Percentiles rank a stretch among this genome's conserved stretches.
These are phyloP conservation scores for Tenthredo livida DNA, from an alignment of 2,888 invertebrate genomes.

Conservation along the genomic window DNA sequence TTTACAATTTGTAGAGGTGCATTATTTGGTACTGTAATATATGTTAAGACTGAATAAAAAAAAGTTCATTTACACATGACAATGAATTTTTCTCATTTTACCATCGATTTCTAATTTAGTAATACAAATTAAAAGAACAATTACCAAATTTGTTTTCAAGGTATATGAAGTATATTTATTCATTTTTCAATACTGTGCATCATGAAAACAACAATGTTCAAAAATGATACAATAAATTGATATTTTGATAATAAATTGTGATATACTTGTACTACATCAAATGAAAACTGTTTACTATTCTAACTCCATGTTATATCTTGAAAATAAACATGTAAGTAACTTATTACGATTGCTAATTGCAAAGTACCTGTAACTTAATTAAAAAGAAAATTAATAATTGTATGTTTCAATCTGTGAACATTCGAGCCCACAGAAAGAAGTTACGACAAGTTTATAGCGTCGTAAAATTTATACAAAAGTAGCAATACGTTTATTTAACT, in stretches of 20 bases:
- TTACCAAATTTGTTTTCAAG: background rate
- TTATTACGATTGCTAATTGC: constrained; percentile 21
- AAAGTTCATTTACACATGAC: constrained; percentile 32
- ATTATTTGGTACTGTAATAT: constrained; percentile 40
- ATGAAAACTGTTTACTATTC: constrained; percentile 15
- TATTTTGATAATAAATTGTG: constrained; percentile 7
- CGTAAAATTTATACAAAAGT: background rate
- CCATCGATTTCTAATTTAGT: background rate
- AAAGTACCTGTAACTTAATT: background rate
- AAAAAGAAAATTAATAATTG: background rate
- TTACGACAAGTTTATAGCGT: background rate
- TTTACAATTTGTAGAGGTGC: constrained; percentile 4
- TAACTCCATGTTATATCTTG: constrained; percentile 18
- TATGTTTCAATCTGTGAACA: background rate
- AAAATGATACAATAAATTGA: constrained; percentile 22
- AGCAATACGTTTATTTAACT: background rate
- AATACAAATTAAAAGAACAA: background rate
- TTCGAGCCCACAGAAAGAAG: background rate
- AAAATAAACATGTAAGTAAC: background rate
- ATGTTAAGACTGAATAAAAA: constrained; percentile 51
- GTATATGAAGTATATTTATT: constrained; percentile 33
- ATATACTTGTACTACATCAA: background rate
- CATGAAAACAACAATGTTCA: background rate
- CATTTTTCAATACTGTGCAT: constrained; percentile 16
- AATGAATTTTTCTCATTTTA: background rate